These are phyloP conservation scores for Tetranychus piercei DNA, from an alignment of 2,888 invertebrate species.

Conservation along the genomic window DNA sequence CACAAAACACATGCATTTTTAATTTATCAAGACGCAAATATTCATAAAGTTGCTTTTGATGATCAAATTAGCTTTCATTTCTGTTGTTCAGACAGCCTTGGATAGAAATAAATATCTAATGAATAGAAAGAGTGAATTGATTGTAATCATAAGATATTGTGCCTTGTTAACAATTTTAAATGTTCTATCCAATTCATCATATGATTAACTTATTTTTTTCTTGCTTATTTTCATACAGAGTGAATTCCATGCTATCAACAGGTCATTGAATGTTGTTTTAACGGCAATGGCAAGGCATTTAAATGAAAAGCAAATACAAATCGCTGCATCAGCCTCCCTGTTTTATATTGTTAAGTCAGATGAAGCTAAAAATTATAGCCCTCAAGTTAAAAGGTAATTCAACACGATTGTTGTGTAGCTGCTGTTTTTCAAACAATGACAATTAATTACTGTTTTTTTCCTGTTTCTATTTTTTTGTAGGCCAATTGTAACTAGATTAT, in stretches of 20 bases:
- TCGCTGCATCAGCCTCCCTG: constrained; percentile 52
- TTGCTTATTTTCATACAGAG: constrained; percentile 4
- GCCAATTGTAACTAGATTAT: constrained; percentile 57
- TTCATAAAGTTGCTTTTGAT: too few relatives aligned
- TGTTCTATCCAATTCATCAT: background rate
- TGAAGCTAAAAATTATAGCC: constrained; percentile 49
- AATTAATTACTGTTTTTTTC: background rate
- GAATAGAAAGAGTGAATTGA: too few relatives aligned
- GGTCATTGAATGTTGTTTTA: constrained; percentile 59
- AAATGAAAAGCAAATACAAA: constrained; percentile 72
- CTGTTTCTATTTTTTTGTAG: constrained; percentile 25
- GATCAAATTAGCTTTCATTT: too few relatives aligned
- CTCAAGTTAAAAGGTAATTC: constrained; percentile 45
- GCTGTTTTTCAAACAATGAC: background rate
- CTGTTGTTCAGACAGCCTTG: too few relatives aligned
- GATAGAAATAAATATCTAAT: too few relatives aligned
- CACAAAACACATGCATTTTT: too few relatives aligned
- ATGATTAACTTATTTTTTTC: background rate
- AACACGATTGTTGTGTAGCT: background rate
- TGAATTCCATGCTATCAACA: constrained; percentile 28
- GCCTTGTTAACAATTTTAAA: too few relatives aligned
- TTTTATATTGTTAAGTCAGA: constrained; percentile 84
- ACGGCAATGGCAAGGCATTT: constrained; percentile 76
- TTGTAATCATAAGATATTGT: too few relatives aligned
- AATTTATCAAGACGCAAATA: too few relatives aligned